Evolutionary conservation across 1,140 invertebrate genomes (phyloP), one percentile per base, ranked within the genome.

Genomic region (Brachionus asplanchnoidis): DNA sequence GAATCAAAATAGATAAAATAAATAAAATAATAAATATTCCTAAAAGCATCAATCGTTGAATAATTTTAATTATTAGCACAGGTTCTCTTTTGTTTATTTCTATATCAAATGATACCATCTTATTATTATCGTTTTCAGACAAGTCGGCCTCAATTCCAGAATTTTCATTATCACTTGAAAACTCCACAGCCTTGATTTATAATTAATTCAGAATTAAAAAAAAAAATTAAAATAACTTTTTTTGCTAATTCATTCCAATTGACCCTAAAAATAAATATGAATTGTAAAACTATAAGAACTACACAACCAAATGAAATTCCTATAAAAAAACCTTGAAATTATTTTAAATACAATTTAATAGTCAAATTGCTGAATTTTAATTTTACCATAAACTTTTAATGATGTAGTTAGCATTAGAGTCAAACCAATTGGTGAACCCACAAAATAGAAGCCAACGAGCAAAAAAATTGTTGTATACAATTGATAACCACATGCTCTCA

Each of bases 401-500:
- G n/a, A 14, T 23, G 82, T 84, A 0, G 42, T 70, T 6, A 84
- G 68, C 26, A 84, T 32, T 50, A 84, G 17, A 23, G 40, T 46
- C 23, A 84, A 44, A 44, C 82, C 82, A 20, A 84, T 73, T 14
- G 82, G 82, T 4, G 66, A 50, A 53, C 65, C 65, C 20, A 84
- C 17, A 50, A 84, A 17, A 50, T 84, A 84, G 26, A 70, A 84
- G 5, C 82, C 82, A 42, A 84, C 56, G 4, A 84, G n/a, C 12
- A 70, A 53, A 84, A 75, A 68, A 12, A 84, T 70, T 36, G 68
- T 32, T 17, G 44, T 28, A 70, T 70, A 68, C 3, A 42, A 14
- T 73, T 84, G 82, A 17, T 20, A 28, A 28, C 82, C 82, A 73
- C 42, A 53, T 28, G 60, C 82, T 56, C 82, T 68, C 12, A 75